Evolutionary conservation across 1,140 invertebrate genomes (phyloP).

Genomic region (Ditylenchus dipsaci): DNA sequence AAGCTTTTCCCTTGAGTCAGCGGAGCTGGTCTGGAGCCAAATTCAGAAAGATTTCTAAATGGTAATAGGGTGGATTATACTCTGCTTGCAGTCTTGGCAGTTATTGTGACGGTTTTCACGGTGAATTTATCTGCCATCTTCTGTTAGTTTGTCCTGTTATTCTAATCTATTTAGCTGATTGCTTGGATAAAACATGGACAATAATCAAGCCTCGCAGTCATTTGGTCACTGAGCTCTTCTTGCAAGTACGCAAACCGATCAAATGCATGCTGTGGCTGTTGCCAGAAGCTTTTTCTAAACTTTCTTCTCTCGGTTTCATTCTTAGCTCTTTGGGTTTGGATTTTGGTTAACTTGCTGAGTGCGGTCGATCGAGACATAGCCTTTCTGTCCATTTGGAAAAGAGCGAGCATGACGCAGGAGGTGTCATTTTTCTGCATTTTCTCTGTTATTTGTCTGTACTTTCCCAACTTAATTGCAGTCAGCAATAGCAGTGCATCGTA

Average conservation of each 20-base stretch:
- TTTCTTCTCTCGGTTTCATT: not conserved
- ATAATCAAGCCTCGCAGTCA: not conserved
- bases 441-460: too few relatives aligned
- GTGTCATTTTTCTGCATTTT: too few relatives aligned
- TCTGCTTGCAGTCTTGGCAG: not conserved
- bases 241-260: not conserved
- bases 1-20: conserved; percentile 4
- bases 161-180: not conserved
- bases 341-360: conserved; percentile 4
- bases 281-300: not conserved
- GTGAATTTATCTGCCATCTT: not conserved
- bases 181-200: conserved; percentile 1
- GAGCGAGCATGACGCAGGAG: too few relatives aligned
- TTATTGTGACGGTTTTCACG: not conserved
- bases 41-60: not conserved
- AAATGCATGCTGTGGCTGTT: conserved; percentile 12
- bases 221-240: conserved; percentile 6
- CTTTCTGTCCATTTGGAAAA: not conserved
- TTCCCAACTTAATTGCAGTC: not conserved
- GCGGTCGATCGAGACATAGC: not conserved
- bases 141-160: too few relatives aligned
- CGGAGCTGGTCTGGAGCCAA: not conserved
- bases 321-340: not conserved
- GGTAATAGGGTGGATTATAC: not conserved
- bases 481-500: not conserved